Percentiles rank a stretch among this genome's conserved stretches.
Conservation (phyloP, 2,888 invertebrate species). For the Plebejus anna region DNA sequence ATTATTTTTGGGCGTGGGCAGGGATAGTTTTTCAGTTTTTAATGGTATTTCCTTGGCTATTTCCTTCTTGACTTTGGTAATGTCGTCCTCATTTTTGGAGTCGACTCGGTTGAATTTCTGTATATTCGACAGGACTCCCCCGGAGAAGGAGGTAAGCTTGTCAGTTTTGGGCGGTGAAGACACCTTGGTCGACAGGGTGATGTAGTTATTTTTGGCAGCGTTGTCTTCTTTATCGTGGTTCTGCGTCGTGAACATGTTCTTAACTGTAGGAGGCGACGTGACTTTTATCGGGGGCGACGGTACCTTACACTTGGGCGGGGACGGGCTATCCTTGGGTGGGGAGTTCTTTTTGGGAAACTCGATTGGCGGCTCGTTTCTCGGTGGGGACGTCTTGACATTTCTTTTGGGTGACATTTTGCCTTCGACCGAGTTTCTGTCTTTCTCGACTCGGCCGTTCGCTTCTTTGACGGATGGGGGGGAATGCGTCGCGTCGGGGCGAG, state of each 20-base stretch:
- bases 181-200: slow-evolving; percentile 22
- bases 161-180: slow-evolving; percentile 34
- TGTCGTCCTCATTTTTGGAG: slow-evolving; percentile 40
- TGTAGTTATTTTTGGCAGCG: slow-evolving; percentile 32
- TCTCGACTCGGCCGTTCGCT: slow-evolving; percentile 30
- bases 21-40: slow-evolving; percentile 47
- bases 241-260: slow-evolving; percentile 13
- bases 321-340: slow-evolving; percentile 33
- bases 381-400: slow-evolving; percentile 35
- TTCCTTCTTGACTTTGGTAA: slow-evolving; percentile 44
- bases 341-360: slow-evolving; percentile 31
- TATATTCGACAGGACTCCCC: slow-evolving; percentile 30
- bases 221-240: slow-evolving; percentile 36
- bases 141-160: slow-evolving; percentile 29
- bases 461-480: slow-evolving; percentile 27
- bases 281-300: slow-evolving; percentile 34
- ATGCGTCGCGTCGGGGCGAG: slow-evolving; percentile 42
- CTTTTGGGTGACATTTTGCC: slow-evolving; percentile 40
- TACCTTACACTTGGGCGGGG: slow-evolving; percentile 32
- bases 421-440: slow-evolving; percentile 56
- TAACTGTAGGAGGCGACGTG: slow-evolving; percentile 28
- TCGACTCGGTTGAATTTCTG: slow-evolving; percentile 42
- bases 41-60: slow-evolving; percentile 46
- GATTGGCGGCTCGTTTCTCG: slow-evolving; percentile 33
- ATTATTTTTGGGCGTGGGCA: slow-evolving; percentile 38